phyloP scores from a whole-genome alignment of 35 echinoderm and acorn worm species.

The Heliocidaris erythrogramma region DNA sequence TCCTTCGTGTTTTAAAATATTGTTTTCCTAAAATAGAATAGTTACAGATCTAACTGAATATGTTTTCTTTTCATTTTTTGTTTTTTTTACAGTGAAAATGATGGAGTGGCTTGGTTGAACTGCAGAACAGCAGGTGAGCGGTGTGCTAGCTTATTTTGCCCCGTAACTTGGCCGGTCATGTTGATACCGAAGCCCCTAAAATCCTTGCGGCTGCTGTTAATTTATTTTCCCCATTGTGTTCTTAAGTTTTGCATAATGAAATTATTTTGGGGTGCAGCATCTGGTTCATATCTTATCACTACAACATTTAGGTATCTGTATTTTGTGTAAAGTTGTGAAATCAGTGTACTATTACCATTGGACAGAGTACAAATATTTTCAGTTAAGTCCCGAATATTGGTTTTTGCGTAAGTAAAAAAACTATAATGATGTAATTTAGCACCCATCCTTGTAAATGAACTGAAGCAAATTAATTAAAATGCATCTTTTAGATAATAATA shows the following conservation, averaged over 20 bases:
- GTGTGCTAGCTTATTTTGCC: neutral
- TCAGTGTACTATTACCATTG: neutral
- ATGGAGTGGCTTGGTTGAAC: constrained; percentile 78
- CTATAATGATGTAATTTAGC: too few relatives aligned
- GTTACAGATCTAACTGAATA: neutral
- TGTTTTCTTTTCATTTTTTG: constrained; percentile 1
- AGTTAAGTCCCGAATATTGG: neutral
- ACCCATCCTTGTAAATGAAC: too few relatives aligned
- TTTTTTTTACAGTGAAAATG: constrained; percentile 58
- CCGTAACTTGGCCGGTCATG: neutral
- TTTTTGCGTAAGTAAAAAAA: neutral
- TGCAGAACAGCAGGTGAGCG: constrained; percentile 68
- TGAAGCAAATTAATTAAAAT: too few relatives aligned
- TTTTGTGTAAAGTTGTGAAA: neutral
- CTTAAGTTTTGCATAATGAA: neutral
- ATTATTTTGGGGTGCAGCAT: neutral
- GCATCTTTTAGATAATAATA: too few relatives aligned
- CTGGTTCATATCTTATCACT: neutral
- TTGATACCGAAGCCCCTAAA: neutral
- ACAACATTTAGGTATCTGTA: neutral
- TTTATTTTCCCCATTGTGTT: neutral
- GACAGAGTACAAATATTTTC: too few relatives aligned
- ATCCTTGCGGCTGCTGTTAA: neutral
- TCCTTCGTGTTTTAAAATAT: neutral
- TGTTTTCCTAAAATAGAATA: neutral